Evolutionary conservation across 2,888 invertebrate species (phyloP).

Genomic region (Ryuthela nishihirai): DNA sequence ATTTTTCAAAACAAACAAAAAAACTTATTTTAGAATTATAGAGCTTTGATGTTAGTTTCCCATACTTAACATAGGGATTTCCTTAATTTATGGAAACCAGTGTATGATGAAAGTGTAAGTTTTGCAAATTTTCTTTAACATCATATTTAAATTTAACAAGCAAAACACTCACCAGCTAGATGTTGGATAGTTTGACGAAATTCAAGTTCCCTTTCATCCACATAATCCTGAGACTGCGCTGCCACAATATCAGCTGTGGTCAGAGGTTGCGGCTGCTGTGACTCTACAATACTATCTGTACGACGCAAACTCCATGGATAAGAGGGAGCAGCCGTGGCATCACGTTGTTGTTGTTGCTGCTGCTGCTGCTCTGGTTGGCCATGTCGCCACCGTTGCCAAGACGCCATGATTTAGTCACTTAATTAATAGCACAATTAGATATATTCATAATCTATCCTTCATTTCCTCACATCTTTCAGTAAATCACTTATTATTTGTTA

Average conservation of each 20-base stretch:
- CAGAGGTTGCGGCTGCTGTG: background rate
- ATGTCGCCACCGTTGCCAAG: background rate
- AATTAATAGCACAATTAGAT: too few species aligned
- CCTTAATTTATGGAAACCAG: too few species aligned
- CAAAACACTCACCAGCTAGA: conserved; percentile 27
- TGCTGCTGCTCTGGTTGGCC: background rate
- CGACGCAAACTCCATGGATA: conserved; percentile 32
- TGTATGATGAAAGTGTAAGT: too few species aligned
- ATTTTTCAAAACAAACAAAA: too few species aligned
- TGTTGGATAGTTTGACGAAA: conserved; percentile 77
- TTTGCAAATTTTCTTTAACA: too few species aligned
- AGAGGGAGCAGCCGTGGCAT: background rate
- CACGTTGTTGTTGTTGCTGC: background rate
- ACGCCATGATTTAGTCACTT: background rate
- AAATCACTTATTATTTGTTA: too few species aligned
- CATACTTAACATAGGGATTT: too few species aligned
- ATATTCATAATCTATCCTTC: too few species aligned
- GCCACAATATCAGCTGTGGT: conserved; percentile 34
- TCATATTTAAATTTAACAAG: too few species aligned
- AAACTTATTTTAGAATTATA: too few species aligned
- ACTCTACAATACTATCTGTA: conserved; percentile 20
- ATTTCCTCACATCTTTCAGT: too few species aligned
- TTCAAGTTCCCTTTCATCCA: conserved; percentile 88
- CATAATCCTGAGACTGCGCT: conserved; percentile 82
- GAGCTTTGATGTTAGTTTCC: too few species aligned